Evolutionary conservation across 2,113 vertebrate species (phyloP), one percentile per base, ranked within the genome.

Genomic region (Boleophthalmus pectinirostris): DNA sequence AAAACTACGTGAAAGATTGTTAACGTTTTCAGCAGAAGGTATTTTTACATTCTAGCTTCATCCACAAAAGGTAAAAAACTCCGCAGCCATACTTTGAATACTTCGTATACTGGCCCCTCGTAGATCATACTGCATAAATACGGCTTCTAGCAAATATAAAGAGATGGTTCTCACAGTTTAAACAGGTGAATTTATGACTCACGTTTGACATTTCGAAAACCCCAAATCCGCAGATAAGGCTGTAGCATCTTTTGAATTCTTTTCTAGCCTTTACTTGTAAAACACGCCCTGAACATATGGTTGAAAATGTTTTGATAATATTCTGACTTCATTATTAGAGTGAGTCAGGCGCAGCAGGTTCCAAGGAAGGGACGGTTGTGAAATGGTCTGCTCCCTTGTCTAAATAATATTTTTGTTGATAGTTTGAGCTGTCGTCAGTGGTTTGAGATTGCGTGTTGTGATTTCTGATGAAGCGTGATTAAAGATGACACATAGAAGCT

Each of bases 221-320:
- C 33, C 18, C 16, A n/a, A 20, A 64, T 64, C 61, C 10, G 7
- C 3, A 12, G 61, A 64, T 64, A 38, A 43, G 33, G 33, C 18
- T n/a, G 33, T n/a, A 38, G 33, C 33, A 43, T 64, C 61, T 43
- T 64, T n/a, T n/a, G 20, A 38, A 64, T 64, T 64, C 61, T 64
- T 64, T 64, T 64, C 61, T 10, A 43, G 61, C 61, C 61, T 43
- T 43, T 64, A 64, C 61, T 64, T 64, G 61, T 9, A 43, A 61
- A 64, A 64, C 33, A 38, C 29, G 11, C 33, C 29, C 29, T 43
- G 61, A 35, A 25, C 16, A 61, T 33, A 25, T 29, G 5, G 58
- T 33, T 33, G 16, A 1, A 25, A 24, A 29, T 5, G 14, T 16
- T 29, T 24, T 60, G 23, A 23, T 12, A 23, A 9, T 21, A 3